Base-by-base conservation (phyloP, 2,113 vertebrate species). In the Ochotona princeps region DNA sequence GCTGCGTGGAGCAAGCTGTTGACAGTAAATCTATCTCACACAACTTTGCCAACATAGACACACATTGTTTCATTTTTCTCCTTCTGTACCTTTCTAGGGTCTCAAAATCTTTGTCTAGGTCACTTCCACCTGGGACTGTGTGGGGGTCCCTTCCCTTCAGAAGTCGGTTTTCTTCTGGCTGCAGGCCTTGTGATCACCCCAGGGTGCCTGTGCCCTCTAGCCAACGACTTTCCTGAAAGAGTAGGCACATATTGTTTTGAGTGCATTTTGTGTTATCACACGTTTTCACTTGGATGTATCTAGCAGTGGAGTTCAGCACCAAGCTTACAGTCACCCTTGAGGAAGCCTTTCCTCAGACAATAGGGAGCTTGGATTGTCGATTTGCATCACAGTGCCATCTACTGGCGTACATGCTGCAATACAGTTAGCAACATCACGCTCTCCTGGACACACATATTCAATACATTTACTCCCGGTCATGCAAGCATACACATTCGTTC, bases 371-470 rank as follows among this genome's bases (percentile, higher is more conserved):
- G 47, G 47, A 38, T 13, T 70, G 83, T 83, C 94, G 15, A 2
- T 30, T 90, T 98, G 97, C 91, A 92, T 93, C 91, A 89, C 94
- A 96, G 97, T 91, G 98, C 98, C 98, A 98, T 97, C 98, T 91
- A 80, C 97, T 97, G 98, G 96, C 93, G 25, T 14, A 81, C 32
- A 1, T 11, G 12, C 94, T 92, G 26, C 44, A n/a, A 0, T 57
- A 21, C 35, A 2, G 1, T 70, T 18, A 76, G 54, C 54, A 44
- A 28, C 2, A 49, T 44, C 65, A 44, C 12, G 38, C 87, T 61
- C 18, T 66, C 1, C 82, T 94, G 74, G 26, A 13, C 28, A 28
- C 51, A 65, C 3, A 3, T 28, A 17, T 0, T n/a, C 7, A 14
- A 9, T 28, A 25, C 7, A 6, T 26, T 54, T 20, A 35, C 30